Base-by-base conservation (phyloP, 2,888 invertebrate genomes). In the Cosmia trapezina region DNA sequence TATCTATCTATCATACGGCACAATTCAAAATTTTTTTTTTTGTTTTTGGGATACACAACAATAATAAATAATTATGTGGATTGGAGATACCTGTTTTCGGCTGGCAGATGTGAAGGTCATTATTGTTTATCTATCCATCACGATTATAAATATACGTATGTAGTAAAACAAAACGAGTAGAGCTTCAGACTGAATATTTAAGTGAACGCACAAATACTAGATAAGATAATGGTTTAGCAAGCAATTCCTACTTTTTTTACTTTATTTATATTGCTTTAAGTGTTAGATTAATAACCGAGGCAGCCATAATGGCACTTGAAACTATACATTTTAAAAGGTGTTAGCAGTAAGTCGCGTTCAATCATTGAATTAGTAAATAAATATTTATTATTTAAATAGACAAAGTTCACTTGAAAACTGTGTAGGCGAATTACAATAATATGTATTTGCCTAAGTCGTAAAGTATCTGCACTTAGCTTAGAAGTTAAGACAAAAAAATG, bases 51-150 rank as follows among this genome's bases (percentile, higher is more conserved):
- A 68, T 51, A 45, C 51, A n/a, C 57, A 51, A 73, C 19, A 60
- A 64, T 72, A 63, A 63, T 56, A 81, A 75, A 76, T 81, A 83
- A 83, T 70, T 70, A 60, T 83, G 70, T 51, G 64, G 19, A 41
- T 59, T 17, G 9, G 33, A 47, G 43, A 80, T 57, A 63, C 65
- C 80, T 63, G 80, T 83, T 73, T 80, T 67, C 43, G 49, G 41
- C 56, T 60, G 62, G 33, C 57, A 37, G 43, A 60, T 56, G 53
- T 65, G 84, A 83, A 83, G 80, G 84, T 68, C 80, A 57, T 54
- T 61, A 57, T 68, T 83, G 79, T 80, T 83, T 83, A 73, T 80
- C 68, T 73, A 74, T 64, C 37, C 28, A 53, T 28, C 14, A 45
- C 9, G 57, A 54, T 72, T 56, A 43, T 72, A 80, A 19, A 14